Evolutionary conservation across 2,113 vertebrate species (phyloP), one percentile per base, ranked within the genome.

Genomic region (Acrocephalus kingi): DNA sequence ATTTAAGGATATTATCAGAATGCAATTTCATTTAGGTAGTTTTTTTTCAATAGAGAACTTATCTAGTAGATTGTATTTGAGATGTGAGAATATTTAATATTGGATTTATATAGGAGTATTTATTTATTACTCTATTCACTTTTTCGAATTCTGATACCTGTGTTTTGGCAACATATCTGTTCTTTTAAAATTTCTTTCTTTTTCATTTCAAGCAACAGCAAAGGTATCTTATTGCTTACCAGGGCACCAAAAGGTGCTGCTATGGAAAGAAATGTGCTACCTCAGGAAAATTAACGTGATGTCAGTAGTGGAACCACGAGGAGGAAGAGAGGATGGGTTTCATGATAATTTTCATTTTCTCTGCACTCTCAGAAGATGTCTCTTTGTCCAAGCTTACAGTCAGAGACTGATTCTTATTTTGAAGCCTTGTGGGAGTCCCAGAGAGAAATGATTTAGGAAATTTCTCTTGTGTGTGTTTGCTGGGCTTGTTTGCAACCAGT

Each of bases 241-340:
- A 30, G 11, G 13, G 7, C 69, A 69, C 16, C 11, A 16, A 52
- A 43, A 81, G 6, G 5, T 24, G 19, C 8, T 58, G 30, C 10
- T 66, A 1, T 21, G 25, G 39, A 73, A 72, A 55, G 10, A 28
- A 82, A 21, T 10, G 6, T 61, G 22, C 74, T 64, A 9, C 28
- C 24, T 45, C 43, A 69, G 43, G 35, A 35, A 35, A 23, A 67
- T 39, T 39, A 28, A 28, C 15, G 7, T 31, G 28, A 66, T 23
- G 11, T 48, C 22, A 37, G 2, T 55, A 49, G 24, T 22, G 43
- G 35, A 75, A 82, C 15, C 24, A 66, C 0, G 1, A 87, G 0
- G 1, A 87, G 25, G 30, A 76, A 45, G n/a, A 77, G 9, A 58
- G 13, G 30, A 55, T 58, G 9, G 4, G 5, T 75, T 82, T 61